Evolutionary conservation across 2,113 vertebrate species (phyloP).

Genomic region (Tylochromis polylepis): DNA sequence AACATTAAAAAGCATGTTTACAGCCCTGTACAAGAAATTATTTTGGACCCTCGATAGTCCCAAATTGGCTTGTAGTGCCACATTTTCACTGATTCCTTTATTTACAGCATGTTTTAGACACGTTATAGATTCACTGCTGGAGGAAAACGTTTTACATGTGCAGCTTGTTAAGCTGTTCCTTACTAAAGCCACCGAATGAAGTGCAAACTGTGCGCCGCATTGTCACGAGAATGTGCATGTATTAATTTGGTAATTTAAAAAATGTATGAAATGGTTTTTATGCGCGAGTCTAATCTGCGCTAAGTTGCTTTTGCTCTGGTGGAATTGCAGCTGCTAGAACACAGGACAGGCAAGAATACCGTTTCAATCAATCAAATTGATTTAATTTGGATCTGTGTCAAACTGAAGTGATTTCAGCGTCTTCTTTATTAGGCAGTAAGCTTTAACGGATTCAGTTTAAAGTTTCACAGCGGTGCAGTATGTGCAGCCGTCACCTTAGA

Average conservation of each 20-base stretch:
- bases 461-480: neutral
- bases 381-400: neutral
- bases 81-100: neutral
- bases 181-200: too few species aligned
- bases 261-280: neutral
- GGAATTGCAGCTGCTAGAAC: neutral
- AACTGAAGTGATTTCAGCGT: neutral
- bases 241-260: neutral
- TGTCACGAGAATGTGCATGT: neutral
- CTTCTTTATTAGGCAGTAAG: neutral
- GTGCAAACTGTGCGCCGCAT: neutral
- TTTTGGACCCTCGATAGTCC: neutral
- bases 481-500: neutral
- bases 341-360: neutral
- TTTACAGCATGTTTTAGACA: neutral
- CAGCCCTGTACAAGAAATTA: neutral
- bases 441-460: fast-evolving
- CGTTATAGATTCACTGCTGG: too few species aligned
- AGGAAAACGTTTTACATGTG: too few species aligned
- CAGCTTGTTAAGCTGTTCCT: too few species aligned
- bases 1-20: neutral
- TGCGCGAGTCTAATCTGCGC: neutral
- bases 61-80: neutral
- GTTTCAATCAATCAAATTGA: neutral
- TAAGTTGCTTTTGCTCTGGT: neutral